A percentile compares a stretch with the other conserved stretches of the same genome.
These are phyloP conservation scores for Euura saliciscinereae DNA, from an alignment of 1,140 invertebrate species.

Conservation along the genomic window DNA sequence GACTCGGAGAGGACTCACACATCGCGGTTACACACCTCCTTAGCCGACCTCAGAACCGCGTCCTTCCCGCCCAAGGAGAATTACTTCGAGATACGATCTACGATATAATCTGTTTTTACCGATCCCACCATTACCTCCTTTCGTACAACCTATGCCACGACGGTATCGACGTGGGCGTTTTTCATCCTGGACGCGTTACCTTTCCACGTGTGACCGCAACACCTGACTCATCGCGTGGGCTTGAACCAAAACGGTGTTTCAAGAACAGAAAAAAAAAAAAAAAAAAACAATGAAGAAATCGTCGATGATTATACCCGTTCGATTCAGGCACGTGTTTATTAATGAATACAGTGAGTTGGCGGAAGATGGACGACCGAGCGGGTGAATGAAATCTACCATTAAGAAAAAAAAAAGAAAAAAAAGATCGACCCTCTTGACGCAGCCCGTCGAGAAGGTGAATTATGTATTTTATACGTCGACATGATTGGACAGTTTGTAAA, in stretches of 20 bases:
- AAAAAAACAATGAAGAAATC: neutral
- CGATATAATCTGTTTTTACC: conserved; percentile 5
- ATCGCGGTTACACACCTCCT: too few species aligned
- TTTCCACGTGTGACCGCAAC: neutral
- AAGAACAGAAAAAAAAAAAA: too few species aligned
- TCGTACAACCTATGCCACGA: neutral
- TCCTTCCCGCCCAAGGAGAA: conserved; percentile 6
- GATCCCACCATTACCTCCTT: neutral
- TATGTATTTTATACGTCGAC: conserved; percentile 31
- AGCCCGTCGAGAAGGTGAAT: neutral
- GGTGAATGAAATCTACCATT: too few species aligned
- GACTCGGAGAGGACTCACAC: too few species aligned
- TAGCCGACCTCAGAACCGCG: neutral
- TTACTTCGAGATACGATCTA: neutral
- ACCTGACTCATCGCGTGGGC: neutral
- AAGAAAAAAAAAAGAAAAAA: conserved; percentile 16
- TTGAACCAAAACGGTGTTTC: too few species aligned
- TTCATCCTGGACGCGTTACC: neutral
- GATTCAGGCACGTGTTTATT: too few species aligned
- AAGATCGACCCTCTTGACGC: too few species aligned
- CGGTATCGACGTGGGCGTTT: neutral
- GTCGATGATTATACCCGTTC: too few species aligned
- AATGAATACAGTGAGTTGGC: too few species aligned
- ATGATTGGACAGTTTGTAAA: conserved; percentile 49
- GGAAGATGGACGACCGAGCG: too few species aligned